Conservation (phyloP, 2,113 vertebrate genomes). For the Pteruthius melanotis region DNA sequence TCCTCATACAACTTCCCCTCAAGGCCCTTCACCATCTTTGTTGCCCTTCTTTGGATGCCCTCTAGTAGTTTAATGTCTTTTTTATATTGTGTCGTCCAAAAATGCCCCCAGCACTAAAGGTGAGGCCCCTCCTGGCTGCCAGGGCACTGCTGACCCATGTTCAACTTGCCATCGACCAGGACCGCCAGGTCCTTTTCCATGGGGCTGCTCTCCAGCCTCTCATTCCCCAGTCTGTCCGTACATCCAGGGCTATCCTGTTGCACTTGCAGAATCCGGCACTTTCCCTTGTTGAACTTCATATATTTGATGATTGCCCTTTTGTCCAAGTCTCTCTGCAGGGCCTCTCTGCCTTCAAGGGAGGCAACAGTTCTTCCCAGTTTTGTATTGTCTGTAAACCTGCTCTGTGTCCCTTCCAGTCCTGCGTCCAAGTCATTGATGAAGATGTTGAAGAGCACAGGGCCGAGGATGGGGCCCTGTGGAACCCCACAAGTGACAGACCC, state of each 20-base stretch:
- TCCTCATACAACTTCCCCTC: fast-evolving
- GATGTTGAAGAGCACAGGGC: neutral
- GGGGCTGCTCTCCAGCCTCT: fast-evolving
- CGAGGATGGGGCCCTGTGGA: fast-evolving
- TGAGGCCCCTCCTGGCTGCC: neutral
- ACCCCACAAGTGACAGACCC: neutral
- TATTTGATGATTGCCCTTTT: fast-evolving
- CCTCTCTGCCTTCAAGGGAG: fast-evolving
- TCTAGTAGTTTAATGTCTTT: fast-evolving
- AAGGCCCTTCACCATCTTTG: fast-evolving
- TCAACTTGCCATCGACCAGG: fast-evolving
- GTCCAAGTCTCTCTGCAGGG: neutral
- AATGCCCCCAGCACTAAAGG: fast-evolving
- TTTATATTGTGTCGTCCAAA: fast-evolving
- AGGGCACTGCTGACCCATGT: neutral
- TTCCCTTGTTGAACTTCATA: neutral
- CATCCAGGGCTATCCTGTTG: fast-evolving
- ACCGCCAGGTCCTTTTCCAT: neutral
- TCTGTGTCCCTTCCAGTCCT: neutral
- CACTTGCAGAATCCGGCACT: neutral
- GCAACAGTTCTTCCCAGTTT: fast-evolving
- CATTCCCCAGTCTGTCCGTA: fast-evolving
- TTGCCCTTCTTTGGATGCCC: fast-evolving
- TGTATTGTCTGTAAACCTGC: neutral
- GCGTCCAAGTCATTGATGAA: neutral